Evolutionary conservation across 2,113 vertebrate species (phyloP), one percentile per base, ranked within the genome.

Genomic region (Cisticola juncidis): DNA sequence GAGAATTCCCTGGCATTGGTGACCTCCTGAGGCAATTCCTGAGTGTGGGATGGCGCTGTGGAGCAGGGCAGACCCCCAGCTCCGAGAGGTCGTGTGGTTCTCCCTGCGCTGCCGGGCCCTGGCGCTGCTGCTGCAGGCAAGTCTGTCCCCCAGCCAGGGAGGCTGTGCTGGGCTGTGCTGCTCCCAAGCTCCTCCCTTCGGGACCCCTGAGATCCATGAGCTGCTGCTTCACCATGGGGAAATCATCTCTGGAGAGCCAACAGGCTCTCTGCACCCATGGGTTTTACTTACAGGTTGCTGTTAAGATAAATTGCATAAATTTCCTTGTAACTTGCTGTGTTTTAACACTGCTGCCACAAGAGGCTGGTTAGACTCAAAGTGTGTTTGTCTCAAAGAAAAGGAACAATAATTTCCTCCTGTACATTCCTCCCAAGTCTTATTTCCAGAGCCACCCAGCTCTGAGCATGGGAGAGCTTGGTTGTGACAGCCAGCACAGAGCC

Each of bases 111-210:
- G 99, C 90, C 98, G 99, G 61, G 96, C 96, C n/a, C 85, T 99
- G 80, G 98, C 99, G 0, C 96, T 99, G 31, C 23, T 98, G 56
- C 95, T 99, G 35, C 99, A 99, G 99, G 99, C 98, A 96, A 97
- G 98, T 86, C 54, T 51, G 38, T 45, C 22, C 72, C 35, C 36
- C 28, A 45, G 5, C 35, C 80, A 8, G 10, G 23, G 72, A 5
- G 69, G 61, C 44, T 66, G 45, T 42, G 71, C 78, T 36, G 13
- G 40, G 14, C 3, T 35, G 19, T 15, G 50, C 57, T 89, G 61
- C 72, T 68, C 72, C 17, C 1, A 9, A 68, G 40, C 22, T 62
- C 50, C 44, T 23, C 66, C 47, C 47, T n/a, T 28, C 1, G 2
- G 14, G 11, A 0, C 36, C 54, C 44, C n/a, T 20, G 51, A 5